phyloP scores from a whole-genome alignment of 2,797 vertebrate genomes.

The Cyclopterus lumpus region DNA sequence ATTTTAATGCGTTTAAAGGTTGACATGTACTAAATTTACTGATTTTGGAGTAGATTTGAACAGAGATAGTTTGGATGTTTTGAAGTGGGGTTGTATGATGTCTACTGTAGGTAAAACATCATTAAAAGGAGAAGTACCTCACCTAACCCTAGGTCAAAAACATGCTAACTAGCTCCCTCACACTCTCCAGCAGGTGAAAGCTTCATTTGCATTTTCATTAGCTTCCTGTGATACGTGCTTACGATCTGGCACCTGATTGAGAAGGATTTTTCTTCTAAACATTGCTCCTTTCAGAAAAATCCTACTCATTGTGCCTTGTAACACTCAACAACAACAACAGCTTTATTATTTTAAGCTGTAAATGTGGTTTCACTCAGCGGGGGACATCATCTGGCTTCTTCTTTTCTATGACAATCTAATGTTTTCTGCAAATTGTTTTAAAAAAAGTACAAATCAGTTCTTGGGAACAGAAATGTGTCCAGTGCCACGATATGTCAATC shows the following conservation, averaged over 20 bases:
- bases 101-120: background rate
- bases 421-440: background rate
- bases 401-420: conserved; percentile 10
- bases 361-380: background rate
- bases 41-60: background rate
- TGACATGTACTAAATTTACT: background rate
- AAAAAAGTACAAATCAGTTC: conserved; percentile 2
- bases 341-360: conserved; percentile 3
- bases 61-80: background rate
- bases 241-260: background rate
- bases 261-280: too few relatives aligned
- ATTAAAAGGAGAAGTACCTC: background rate
- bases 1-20: background rate
- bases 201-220: background rate
- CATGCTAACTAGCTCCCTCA: background rate
- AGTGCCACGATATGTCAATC: background rate
- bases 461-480: background rate
- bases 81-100: background rate
- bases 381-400: background rate
- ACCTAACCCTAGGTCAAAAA: background rate
- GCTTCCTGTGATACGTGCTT: too few relatives aligned
- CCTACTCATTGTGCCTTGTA: background rate
- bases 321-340: background rate
- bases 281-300: background rate
- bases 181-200: too few relatives aligned